Conservation (phyloP, 2,888 invertebrate genomes). For the Drosophila koepferae region DNA sequence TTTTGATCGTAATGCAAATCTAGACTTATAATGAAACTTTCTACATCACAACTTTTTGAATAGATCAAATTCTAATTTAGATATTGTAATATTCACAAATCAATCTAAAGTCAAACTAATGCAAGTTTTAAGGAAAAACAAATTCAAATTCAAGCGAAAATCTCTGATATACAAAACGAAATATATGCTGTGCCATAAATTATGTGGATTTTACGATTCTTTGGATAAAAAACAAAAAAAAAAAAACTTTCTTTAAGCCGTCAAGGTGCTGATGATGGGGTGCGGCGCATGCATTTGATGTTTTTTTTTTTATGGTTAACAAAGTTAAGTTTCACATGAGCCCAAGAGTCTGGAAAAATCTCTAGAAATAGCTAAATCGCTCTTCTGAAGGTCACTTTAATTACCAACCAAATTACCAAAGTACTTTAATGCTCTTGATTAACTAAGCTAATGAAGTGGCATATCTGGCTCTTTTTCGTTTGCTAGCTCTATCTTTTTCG, state of each 20-base stretch:
- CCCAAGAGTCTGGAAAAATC: conserved; percentile 12
- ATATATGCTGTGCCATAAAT: conserved; percentile 29
- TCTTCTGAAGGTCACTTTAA: conserved; percentile 43
- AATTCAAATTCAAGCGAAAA: neutral
- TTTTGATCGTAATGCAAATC: neutral
- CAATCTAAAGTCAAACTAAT: conserved; percentile 10
- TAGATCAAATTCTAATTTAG: neutral
- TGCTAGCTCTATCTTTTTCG: neutral
- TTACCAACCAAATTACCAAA: conserved; percentile 25
- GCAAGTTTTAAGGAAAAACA: conserved; percentile 2
- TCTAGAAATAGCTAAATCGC: conserved; percentile 11
- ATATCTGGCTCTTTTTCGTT: conserved; percentile 1
- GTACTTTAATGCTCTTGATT: conserved; percentile 45
- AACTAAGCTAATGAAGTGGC: conserved; percentile 54
- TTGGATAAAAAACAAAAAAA: neutral
- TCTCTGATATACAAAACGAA: neutral
- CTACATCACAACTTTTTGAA: neutral
- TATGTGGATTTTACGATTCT: conserved; percentile 38
- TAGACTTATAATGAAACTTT: neutral
- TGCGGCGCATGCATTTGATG: conserved; percentile 33
- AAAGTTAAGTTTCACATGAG: conserved; percentile 24
- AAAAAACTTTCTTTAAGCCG: conserved; percentile 42
- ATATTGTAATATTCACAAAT: neutral
- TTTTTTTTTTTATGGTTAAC: conserved; percentile 28
- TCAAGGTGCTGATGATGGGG: conserved; percentile 19